Evolutionary conservation across 2,888 invertebrate genomes (phyloP), one percentile per base, ranked within the genome.

Genomic region (Cylloceria caligata): DNA sequence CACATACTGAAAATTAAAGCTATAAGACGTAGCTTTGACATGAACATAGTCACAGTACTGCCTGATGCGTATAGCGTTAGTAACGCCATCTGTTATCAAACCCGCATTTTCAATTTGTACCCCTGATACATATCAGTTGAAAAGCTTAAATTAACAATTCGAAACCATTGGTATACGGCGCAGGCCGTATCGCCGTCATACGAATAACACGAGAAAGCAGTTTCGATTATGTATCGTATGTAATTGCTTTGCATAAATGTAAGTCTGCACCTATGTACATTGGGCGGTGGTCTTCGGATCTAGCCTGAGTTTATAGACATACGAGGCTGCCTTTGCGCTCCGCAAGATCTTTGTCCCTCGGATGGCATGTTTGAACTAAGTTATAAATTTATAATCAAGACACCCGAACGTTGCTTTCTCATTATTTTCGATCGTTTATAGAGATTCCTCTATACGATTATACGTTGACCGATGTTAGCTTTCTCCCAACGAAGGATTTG

Each of bases 201-300:
- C 3, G 13, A 39, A 39, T 13, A 39, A 39, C 13, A 39, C 39
- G 13, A 13, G 1, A 11, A 3, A 13, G 1, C 39, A 3, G 13
- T 39, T 13, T 7, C 13, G 3, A 39, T 39, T 39, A n/a, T n/a
- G n/a, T 9, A 2, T 3, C 5, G 57, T 30, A 30, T 27, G 57
- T 57, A 30, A 30, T 27, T 57, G 57, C 30, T 27, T 30, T 19
- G n/a, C 30, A 16, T 57, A 16, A n/a, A 30, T 57, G 57, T 57
- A n/a, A n/a, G 57, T 27, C 30, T 57, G 30, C 3, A 52, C 11
- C 21, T 52, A 52, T 52, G 24, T 52, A 52, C 24, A 52, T 24
- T 4, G 52, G 11, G 52, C 52, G 24, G 24, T 11, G 52, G 11
- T 52, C 52, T 52, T 52, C 52, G 52, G 21, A 21, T 2, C 21